A percentile compares a stretch with the other conserved stretches of the same genome.
Evolutionary conservation across 2,888 invertebrate genomes (phyloP).

Genomic region (Trimorus sp.): DNA sequence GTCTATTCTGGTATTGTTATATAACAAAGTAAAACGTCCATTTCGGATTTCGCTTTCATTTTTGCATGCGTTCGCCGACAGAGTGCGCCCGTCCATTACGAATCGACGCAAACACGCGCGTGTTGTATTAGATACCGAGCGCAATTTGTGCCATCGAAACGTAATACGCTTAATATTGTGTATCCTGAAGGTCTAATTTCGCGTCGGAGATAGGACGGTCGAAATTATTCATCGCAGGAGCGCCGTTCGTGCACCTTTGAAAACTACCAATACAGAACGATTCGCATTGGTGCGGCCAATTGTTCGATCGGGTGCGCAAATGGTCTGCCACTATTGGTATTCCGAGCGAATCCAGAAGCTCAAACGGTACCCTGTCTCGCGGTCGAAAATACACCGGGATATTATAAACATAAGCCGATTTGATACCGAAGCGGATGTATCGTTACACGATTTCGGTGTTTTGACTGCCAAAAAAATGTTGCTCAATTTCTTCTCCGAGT

Average conservation of each 20-base stretch:
- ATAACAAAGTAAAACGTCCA: too few relatives aligned
- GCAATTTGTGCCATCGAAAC: constrained; percentile 40
- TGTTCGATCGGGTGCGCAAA: constrained; percentile 65
- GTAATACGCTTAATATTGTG: constrained; percentile 59
- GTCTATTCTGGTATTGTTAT: too few relatives aligned
- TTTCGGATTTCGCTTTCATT: too few relatives aligned
- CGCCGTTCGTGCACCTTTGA: constrained; percentile 52
- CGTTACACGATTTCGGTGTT: constrained; percentile 39
- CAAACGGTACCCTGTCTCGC: constrained; percentile 58
- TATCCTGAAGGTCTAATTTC: constrained; percentile 62
- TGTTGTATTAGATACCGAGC: constrained; percentile 35
- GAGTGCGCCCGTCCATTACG: constrained; percentile 16
- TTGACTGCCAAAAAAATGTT: not conserved
- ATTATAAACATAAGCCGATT: constrained; percentile 66
- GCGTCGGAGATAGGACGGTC: constrained; percentile 50
- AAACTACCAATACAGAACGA: constrained; percentile 57
- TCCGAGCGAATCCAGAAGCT: constrained; percentile 50
- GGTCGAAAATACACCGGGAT: constrained; percentile 61
- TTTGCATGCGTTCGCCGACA: not conserved
- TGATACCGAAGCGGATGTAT: constrained; percentile 50
- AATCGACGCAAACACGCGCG: constrained; percentile 19
- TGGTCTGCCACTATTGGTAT: constrained; percentile 52
- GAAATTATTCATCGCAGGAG: constrained; percentile 63
- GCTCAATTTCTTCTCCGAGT: too few relatives aligned
- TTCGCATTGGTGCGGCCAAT: constrained; percentile 62